Base-by-base conservation (phyloP, 2,797 vertebrate species). In the Odontamblyopus lacepedii region DNA sequence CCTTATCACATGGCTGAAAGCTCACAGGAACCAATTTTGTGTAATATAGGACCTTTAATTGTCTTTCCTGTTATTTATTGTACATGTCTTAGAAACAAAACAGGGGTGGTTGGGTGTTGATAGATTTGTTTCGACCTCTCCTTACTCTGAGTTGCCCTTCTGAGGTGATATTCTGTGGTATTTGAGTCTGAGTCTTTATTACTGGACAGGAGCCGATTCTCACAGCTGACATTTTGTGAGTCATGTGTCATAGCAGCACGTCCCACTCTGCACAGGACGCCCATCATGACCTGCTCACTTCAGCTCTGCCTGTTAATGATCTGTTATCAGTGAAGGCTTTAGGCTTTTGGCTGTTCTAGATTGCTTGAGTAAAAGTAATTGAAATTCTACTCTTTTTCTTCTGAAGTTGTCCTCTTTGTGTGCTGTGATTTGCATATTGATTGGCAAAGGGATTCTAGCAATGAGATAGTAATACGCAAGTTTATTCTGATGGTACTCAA, bases 231-330 rank as follows among this genome's bases (percentile, higher is more conserved):
- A 67, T 82, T 71, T 65, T 53, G 67, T 63, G 62, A 78, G 63
- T 65, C 48, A 0, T 0, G 73, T 72, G 83, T 81, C 80, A 80
- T 57, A 63, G 68, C 78, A 67, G 55, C 77, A 79, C 86, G 51
- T 88, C 83, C 88, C 83, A 83, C 86, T 61, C 81, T 73, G 72
- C 73, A 76, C 75, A 66, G 61, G 32, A 63, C 7, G 19, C 72
- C 35, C 27, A 76, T 84, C 78, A 73, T 63, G 53, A 76, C 81
- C 77, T 27, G 55, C 55, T 23, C 26, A 57, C 55, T 57, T 26
- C 55, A 78, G 69, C 5, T 69, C 77, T 73, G 53, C 79, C 83
- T 63, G 77, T 82, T 51, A 53, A 51, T 0, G 73, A 80, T 78
- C 51, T 56, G 69, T 69, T 41, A 63, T 29, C 51, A 12, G 41